phyloP scores from a whole-genome alignment of 2,888 invertebrate species.

The Crocallis elinguaria region DNA sequence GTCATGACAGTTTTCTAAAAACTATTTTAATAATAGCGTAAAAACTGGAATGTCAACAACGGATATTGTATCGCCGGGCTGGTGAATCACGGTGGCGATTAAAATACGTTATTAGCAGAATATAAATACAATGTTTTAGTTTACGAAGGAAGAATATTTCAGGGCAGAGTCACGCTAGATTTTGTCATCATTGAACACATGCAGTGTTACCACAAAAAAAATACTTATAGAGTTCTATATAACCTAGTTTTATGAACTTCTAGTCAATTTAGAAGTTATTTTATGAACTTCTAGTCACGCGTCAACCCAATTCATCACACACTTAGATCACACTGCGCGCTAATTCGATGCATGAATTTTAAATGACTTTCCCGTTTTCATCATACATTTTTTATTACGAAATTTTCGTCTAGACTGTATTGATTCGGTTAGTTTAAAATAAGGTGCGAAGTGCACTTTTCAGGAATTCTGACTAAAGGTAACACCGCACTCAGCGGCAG shows the following conservation, averaged over 20 bases:
- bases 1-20: conserved; percentile 11
- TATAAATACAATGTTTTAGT: background rate
- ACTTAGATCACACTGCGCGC: too few species aligned
- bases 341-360: too few species aligned
- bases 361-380: background rate
- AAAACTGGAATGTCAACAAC: conserved; percentile 6
- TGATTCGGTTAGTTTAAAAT: conserved; percentile 12
- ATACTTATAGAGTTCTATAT: too few species aligned
- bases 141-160: background rate
- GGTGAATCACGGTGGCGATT: background rate
- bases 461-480: conserved; percentile 18
- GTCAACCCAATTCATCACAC: too few species aligned
- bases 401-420: background rate
- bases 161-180: too few species aligned
- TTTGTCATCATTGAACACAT: too few species aligned
- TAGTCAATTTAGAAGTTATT: too few species aligned
- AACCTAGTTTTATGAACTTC: too few species aligned
- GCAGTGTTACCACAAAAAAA: too few species aligned
- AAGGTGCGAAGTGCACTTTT: conserved; percentile 16
- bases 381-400: conserved; percentile 12
- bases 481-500: too few species aligned
- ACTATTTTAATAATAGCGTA: conserved; percentile 4
- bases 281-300: too few species aligned
- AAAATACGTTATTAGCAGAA: background rate
- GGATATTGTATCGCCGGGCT: conserved; percentile 3